phyloP scores from a whole-genome alignment of 2,113 vertebrate genomes.

The Vulpes ferrilata region DNA sequence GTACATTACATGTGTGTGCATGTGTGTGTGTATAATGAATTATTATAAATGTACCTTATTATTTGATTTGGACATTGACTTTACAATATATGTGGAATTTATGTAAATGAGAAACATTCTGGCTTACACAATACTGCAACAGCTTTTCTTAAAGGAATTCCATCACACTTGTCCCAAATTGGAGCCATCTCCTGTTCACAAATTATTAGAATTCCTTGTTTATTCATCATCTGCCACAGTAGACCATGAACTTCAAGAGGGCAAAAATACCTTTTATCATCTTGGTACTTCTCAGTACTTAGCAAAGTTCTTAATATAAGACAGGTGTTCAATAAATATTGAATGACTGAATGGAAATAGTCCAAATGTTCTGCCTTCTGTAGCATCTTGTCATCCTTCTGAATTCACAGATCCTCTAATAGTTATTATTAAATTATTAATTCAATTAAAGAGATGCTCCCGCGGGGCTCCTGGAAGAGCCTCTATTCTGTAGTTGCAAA shows the following conservation, averaged over 20 bases:
- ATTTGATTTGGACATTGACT: neutral
- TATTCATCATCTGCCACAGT: neutral
- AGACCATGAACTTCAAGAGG: neutral
- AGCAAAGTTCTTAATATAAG: slow-evolving; percentile 45
- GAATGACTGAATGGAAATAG: slow-evolving; percentile 49
- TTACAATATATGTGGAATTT: neutral
- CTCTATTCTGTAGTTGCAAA: neutral
- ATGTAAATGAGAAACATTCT: neutral
- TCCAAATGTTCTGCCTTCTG: slow-evolving; percentile 51
- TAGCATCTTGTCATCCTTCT: slow-evolving; percentile 55
- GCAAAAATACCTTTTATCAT: neutral
- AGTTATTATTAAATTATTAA: slow-evolving; percentile 72
- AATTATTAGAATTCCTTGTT: slow-evolving; percentile 1
- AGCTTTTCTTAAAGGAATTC: neutral
- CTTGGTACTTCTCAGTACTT: neutral
- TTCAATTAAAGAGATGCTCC: slow-evolving; percentile 52
- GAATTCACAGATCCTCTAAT: neutral
- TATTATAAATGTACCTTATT: neutral
- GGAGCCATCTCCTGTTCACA: neutral
- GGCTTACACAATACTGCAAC: neutral
- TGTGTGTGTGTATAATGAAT: neutral
- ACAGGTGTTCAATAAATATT: slow-evolving; percentile 68
- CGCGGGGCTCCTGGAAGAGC: neutral
- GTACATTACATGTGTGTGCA: neutral
- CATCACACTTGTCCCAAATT: neutral